Percentiles rank a stretch among this genome's conserved stretches.
Conservation (phyloP, 2,113 vertebrate species). For the Silurus meridionalis region DNA sequence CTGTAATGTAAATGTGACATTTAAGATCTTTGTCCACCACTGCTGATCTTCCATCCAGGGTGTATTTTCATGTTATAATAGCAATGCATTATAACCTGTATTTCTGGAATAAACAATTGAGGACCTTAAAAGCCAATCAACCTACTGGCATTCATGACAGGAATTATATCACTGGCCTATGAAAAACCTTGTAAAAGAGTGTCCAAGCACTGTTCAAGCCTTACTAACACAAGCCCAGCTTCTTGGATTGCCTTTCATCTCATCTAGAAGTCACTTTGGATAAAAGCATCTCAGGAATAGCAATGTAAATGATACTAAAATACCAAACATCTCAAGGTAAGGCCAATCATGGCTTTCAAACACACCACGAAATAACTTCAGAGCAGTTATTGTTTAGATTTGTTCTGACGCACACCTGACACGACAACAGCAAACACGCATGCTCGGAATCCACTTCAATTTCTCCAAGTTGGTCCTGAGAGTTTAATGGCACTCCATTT, state of each 20-base stretch:
- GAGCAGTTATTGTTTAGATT: neutral
- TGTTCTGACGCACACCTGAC: neutral
- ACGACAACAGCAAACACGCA: neutral
- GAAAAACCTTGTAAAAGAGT: neutral
- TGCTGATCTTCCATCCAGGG: neutral
- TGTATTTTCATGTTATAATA: neutral
- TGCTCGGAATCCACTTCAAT: neutral
- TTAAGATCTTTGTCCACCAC: too few relatives aligned
- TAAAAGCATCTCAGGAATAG: slow-evolving; percentile 4
- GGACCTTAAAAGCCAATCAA: neutral
- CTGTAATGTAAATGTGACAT: too few relatives aligned
- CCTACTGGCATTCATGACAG: neutral
- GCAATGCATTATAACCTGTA: neutral
- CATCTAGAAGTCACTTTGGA: slow-evolving; percentile 1
- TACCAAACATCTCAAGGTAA: neutral
- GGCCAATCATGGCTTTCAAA: neutral
- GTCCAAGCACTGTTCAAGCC: neutral
- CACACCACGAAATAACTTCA: neutral
- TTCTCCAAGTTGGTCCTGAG: neutral
- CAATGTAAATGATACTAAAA: slow-evolving; percentile 9
- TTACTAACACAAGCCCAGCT: neutral
- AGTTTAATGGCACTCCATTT: neutral
- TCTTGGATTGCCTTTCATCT: neutral
- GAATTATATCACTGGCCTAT: neutral
- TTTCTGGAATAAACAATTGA: neutral